phyloP scores from a whole-genome alignment of 2,888 invertebrate genomes.

The Furcula furcula region DNA sequence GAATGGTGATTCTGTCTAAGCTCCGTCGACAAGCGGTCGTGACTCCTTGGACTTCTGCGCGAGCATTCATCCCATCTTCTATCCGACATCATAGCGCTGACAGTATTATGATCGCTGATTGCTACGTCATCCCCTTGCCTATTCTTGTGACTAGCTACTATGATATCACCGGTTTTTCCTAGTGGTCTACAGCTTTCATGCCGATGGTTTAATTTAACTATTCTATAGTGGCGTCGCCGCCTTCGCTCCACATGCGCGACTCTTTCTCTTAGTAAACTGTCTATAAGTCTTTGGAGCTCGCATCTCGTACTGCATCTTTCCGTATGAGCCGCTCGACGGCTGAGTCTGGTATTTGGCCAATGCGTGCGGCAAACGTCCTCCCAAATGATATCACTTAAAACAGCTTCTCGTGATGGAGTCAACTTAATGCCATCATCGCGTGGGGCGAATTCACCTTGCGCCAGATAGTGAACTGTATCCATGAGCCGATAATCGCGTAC shows the following conservation, averaged over 20 bases:
- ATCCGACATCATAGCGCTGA: slow-evolving; percentile 40
- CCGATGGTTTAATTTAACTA: slow-evolving; percentile 69
- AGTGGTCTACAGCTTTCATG: slow-evolving; percentile 65
- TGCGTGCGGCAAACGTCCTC: slow-evolving; percentile 76
- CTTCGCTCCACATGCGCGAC: slow-evolving; percentile 71
- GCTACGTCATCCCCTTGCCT: slow-evolving; percentile 48
- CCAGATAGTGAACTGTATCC: slow-evolving; percentile 76
- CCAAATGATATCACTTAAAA: slow-evolving; percentile 74
- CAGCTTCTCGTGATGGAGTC: slow-evolving; percentile 73
- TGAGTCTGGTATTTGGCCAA: slow-evolving; percentile 68
- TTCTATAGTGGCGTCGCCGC: slow-evolving; percentile 69
- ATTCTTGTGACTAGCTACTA: slow-evolving; percentile 72
- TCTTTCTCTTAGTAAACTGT: slow-evolving; percentile 65
- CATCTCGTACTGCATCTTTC: slow-evolving; percentile 59
- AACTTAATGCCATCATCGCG: slow-evolving; percentile 74
- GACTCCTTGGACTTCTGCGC: slow-evolving; percentile 47
- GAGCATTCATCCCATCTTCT: slow-evolving; percentile 38
- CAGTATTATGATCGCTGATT: slow-evolving; percentile 49
- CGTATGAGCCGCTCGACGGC: slow-evolving; percentile 53
- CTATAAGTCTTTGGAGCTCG: slow-evolving; percentile 69
- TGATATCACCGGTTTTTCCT: slow-evolving; percentile 74
- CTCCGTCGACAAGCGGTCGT: slow-evolving; percentile 47
- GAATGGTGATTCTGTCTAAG: slow-evolving; percentile 32
- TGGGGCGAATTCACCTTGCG: slow-evolving; percentile 76
- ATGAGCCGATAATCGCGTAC: slow-evolving; percentile 72